phyloP scores from a whole-genome alignment of 2,888 invertebrate genomes.

The Drosophila testacea region DNA sequence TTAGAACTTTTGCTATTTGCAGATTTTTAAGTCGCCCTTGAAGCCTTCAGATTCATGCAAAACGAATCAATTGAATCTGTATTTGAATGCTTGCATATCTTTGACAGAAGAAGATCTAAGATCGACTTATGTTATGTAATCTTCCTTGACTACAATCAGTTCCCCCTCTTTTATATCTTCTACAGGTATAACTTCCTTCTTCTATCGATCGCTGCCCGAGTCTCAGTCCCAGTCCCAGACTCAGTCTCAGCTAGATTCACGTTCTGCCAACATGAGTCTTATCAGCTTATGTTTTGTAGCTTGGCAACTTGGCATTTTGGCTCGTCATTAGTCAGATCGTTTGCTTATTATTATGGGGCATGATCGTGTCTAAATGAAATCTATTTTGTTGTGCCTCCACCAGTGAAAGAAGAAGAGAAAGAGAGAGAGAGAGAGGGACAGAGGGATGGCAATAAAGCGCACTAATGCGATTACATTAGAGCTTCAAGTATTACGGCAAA shows the following conservation, averaged over 20 bases:
- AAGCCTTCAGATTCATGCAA: conserved; percentile 10
- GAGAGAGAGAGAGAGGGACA: neutral
- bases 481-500: conserved; percentile 55
- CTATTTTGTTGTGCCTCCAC: conserved; percentile 57
- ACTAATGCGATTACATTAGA: conserved; percentile 81
- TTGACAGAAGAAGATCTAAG: neutral
- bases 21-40: conserved; percentile 19
- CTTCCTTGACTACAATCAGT: conserved; percentile 13
- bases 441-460: conserved; percentile 56
- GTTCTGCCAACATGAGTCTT: conserved; percentile 58
- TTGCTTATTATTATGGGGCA: conserved; percentile 71
- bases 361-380: conserved; percentile 80
- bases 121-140: conserved; percentile 27
- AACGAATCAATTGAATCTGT: neutral
- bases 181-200: conserved; percentile 24
- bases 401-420: neutral
- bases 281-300: conserved; percentile 72
- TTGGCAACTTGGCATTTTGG: conserved; percentile 53
- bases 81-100: conserved; percentile 1
- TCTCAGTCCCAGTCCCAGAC: conserved; percentile 15
- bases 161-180: neutral
- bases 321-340: conserved; percentile 71
- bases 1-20: conserved; percentile 39
- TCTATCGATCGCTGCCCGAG: conserved; percentile 21
- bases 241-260: conserved; percentile 8